Evolutionary conservation across 2,113 vertebrate genomes (phyloP), one percentile per base, ranked within the genome.

Genomic region (Oceanodroma tethys): DNA sequence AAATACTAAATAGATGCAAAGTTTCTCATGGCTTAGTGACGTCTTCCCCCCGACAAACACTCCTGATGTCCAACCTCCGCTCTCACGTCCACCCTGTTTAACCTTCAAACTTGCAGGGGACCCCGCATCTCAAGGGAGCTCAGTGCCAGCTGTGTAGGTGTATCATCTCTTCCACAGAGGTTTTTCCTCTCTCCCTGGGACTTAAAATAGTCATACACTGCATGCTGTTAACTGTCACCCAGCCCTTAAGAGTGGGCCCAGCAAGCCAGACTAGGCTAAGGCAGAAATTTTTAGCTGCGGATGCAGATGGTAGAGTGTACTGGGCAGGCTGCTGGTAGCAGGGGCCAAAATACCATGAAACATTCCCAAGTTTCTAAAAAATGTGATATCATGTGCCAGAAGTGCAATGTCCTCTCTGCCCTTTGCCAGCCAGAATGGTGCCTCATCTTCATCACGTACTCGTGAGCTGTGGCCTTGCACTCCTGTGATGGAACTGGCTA

Each of bases 381-480:
- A 13, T 15, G 25, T 19, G 56, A 59, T 34, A 13, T 19, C 14
- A 38, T 2, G 1, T 40, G 52, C 50, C 75, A 47, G 29, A 73
- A 81, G 16, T 34, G 20, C 40, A 21, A 12, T 3, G 6, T 40
- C 43, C 27, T 74, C 27, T 81, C 13, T 45, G 26, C 7, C 29
- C 71, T 11, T 56, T 91, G 48, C 80, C 70, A 85, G 48, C 2
- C 32, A 68, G 73, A 84, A 62, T 2, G 7, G 27, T 56, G 42
- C 45, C 67, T 83, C 42, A 20, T 15, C 23, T 59, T 43, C n/a
- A 71, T 22, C 62, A 59, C 0, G 0, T 58, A 38, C n/a, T 8
- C 32, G 21, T 13, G 56, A 82, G 40, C 55, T 81, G 48, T 27
- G 53, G 50, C 42, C 42, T 84, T 34, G 34, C 34, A 16, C 17